Percentiles rank a stretch among this genome's conserved stretches.
Conservation (phyloP, 2,888 invertebrate genomes). For the Abrostola tripartita region DNA sequence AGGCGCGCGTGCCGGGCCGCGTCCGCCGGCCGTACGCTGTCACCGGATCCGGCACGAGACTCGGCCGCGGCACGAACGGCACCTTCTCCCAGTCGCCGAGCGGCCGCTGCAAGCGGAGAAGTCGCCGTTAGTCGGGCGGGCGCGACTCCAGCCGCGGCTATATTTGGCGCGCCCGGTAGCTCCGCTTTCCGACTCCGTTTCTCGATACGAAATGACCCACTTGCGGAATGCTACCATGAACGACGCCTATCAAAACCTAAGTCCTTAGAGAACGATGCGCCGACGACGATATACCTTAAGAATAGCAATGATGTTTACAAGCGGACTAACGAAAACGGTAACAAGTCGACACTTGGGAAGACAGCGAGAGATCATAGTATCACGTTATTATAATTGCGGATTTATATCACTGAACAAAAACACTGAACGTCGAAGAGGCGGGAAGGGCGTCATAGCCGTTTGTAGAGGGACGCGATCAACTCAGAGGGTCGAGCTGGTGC, state of each 20-base stretch:
- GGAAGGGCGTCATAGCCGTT: constrained; percentile 55
- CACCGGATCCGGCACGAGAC: constrained; percentile 94
- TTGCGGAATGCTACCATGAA: constrained; percentile 73
- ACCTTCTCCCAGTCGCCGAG: constrained; percentile 96
- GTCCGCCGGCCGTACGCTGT: constrained; percentile 93
- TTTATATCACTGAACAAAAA: constrained; percentile 54
- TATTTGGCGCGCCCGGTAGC: constrained; percentile 88
- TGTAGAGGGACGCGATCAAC: constrained; percentile 65
- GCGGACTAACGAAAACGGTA: constrained; percentile 65
- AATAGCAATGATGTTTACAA: constrained; percentile 82
- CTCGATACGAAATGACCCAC: constrained; percentile 81
- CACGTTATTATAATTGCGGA: constrained; percentile 46
- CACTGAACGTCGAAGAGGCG: constrained; percentile 41
- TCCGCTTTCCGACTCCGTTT: constrained; percentile 80
- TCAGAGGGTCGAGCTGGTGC: constrained; percentile 81
- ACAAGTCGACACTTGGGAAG: constrained; percentile 66
- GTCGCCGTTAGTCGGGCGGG: constrained; percentile 85
- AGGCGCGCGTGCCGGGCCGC: constrained; percentile 81
- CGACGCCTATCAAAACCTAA: constrained; percentile 58
- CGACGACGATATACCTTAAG: constrained; percentile 52
- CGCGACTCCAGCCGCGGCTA: constrained; percentile 87
- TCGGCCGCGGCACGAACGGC: constrained; percentile 95
- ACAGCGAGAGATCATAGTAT: constrained; percentile 56
- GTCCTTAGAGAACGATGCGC: constrained; percentile 36
- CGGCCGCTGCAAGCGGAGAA: constrained; percentile 91